Evolutionary conservation across 2,888 invertebrate genomes (phyloP), one percentile per base, ranked within the genome.

Genomic region (Empis livida): DNA sequence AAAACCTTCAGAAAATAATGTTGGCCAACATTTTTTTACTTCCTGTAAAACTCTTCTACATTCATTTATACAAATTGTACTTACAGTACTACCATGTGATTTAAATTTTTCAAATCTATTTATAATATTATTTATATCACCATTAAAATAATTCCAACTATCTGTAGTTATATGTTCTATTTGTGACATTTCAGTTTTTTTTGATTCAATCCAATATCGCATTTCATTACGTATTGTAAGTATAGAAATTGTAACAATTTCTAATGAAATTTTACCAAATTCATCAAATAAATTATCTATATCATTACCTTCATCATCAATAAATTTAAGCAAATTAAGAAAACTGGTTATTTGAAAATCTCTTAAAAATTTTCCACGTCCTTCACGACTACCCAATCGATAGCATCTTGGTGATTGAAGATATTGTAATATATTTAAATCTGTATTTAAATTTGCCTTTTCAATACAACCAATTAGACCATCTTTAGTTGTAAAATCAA

Each of bases 271-370:
- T 50, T 67, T 71, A 10, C 82, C 82, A 2, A 64, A 27, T 27
- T 27, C 6, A 27, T 27, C 23, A 27, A 27, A 27, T 10, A 15
- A 5, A 38, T 27, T 27, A 8, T 6, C 8, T 6, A 8, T 9
- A 6, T 16, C 14, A 30, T 2, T 11, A 11, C 9, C 8, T 13
- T 40, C 15, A 27, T 67, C 17, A 71, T 58, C 48, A 68, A 56
- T 72, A 71, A 39, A 84, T 60, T 82, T 82, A 37, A 92, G 64
- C 45, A 91, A 68, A 53, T 82, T 81, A 44, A 83, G 78, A 54
- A 88, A 86, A 4, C 88, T 84, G 3, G 88, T 89, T 46, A 82
- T 71, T 60, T 82, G 78, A 61, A 79, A 93, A 63, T 92, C 90
- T 10, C 61, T 54, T 13, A 57, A 58, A 31, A 68, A 68, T 3